Base-by-base conservation (phyloP, 1,140 invertebrate genomes). In the Dicyema japonicum region DNA sequence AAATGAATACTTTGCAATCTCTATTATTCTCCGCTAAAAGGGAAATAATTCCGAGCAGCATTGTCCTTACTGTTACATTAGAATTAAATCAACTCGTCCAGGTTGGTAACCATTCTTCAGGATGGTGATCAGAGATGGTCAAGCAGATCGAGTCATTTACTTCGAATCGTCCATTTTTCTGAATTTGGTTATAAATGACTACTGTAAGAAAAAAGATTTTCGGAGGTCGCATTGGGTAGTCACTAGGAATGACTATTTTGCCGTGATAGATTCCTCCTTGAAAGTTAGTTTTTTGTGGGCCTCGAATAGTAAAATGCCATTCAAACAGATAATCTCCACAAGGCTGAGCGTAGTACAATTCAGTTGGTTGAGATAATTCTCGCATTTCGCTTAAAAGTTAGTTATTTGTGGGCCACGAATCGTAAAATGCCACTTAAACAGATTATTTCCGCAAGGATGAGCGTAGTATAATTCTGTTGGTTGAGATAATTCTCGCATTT, bases 341-440 rank as follows among this genome's bases (percentile, higher is more conserved):
- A 14, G 78, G 78, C 38, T 65, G 64, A 13, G 75, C 76, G 54
- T 58, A 67, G 47, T 76, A 85, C 44, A 82, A 69, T 40, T 76
- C 70, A 9, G 72, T 78, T 11, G 74, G 61, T 32, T 70, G 61
- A 18, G 61, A 59, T 23, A 78, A 46, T 47, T 90, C 78, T 36
- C 63, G 56, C 1, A 76, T 75, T 54, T 90, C 78, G 40, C 67
- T 58, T 69, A 88, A 75, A 34, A 90, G 54, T 29, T 78, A 59
- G 50, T 85, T 82, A 1, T 67, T 18, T 60, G 59, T 15, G 74
- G 72, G 8, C 76, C 76, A 41, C 67, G 57, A 6, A 88, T 65
- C 0, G 78, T 88, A 47, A 88, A 90, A 53, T 90, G 80, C 80
- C 80, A 88, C 46, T 90, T 78, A 55, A 88, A 90, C 15, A 90